Evolutionary conservation across 2,113 vertebrate genomes (phyloP).

Genomic region (Burhinus bistriatus): DNA sequence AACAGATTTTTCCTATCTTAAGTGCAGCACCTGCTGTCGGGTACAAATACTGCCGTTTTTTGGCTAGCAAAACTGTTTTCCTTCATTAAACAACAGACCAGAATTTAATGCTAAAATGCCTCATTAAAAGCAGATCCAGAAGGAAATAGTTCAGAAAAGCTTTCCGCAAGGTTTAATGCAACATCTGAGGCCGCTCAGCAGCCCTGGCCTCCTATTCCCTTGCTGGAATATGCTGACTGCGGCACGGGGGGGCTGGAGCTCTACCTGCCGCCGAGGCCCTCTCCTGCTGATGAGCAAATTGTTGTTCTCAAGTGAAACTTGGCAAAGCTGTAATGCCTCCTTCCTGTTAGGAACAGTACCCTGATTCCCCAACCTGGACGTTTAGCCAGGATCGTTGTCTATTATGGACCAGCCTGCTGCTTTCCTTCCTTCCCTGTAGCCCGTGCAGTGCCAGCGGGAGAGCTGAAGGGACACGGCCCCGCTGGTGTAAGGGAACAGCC

Average conservation of each 20-base stretch:
- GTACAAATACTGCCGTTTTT: background rate
- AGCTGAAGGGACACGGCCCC: background rate
- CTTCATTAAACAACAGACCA: constrained; percentile 8
- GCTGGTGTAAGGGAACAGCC: background rate
- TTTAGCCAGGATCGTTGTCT: background rate
- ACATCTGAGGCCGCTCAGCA: background rate
- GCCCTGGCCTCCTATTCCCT: background rate
- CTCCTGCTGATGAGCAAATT: background rate
- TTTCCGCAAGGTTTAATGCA: background rate
- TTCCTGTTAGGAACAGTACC: background rate
- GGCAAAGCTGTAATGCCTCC: background rate
- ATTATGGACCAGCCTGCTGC: background rate
- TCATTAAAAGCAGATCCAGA: background rate
- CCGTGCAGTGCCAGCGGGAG: background rate
- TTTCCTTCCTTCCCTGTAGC: background rate
- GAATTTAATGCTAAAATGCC: constrained; percentile 13
- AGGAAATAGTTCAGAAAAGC: background rate
- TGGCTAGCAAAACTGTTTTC: background rate
- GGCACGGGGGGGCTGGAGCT: background rate
- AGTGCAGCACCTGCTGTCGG: background rate
- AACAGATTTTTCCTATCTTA: background rate
- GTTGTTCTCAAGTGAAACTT: background rate
- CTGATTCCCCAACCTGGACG: background rate
- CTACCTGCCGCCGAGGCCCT: background rate
- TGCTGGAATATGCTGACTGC: background rate